Base-by-base conservation (phyloP, 2,113 vertebrate genomes). In the Ctenodactylus gundi region DNA sequence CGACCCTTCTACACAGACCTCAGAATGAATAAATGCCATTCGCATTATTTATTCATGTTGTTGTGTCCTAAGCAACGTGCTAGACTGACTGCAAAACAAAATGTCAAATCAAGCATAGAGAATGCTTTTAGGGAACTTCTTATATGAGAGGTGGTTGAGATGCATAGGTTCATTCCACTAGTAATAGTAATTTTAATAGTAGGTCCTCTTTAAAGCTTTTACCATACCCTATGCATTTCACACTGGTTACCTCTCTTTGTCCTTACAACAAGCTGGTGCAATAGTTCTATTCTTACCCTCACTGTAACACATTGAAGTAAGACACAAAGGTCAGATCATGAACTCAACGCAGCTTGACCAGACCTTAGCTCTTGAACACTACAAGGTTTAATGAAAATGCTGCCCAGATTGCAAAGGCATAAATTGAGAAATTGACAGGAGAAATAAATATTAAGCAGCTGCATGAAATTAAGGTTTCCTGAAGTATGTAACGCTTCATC, bases 301-400 rank as follows among this genome's bases (percentile, higher is more conserved):
- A 27, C 29, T 89, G 93, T 84, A 94, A 94, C 72, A 76, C 41
- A 70, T 34, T 49, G 31, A 93, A 68, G 60, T n/a, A 84, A 17
- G 3, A 31, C 46, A 62, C 39, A 51, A 31, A 60, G 39, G 13
- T 73, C 41, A 84, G 27, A 39, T 90, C 65, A 64, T 80, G 23
- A 85, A 29, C 49, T n/a, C 17, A 70, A 95, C 51, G 41, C 34
- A 70, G 13, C 76, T 46, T 41, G 62, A 3, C 34, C 67, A 73
- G 12, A 72, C 85, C 21, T 2, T 10, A 88, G 85, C 34, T 72
- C 55, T 60, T 64, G 83, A 81, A 53, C 18, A 18, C 41, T 41
- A 2, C 25, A 36, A 20, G 18, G 44, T 90, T 94, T 81, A 41
- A 94, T 17, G 29, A 77, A 77, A 13, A n/a, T 87, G 46, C 49